Percentiles rank a stretch among this genome's conserved stretches.
phyloP scores from a whole-genome alignment of 2,113 vertebrate genomes.

The Caranx melampygus region DNA sequence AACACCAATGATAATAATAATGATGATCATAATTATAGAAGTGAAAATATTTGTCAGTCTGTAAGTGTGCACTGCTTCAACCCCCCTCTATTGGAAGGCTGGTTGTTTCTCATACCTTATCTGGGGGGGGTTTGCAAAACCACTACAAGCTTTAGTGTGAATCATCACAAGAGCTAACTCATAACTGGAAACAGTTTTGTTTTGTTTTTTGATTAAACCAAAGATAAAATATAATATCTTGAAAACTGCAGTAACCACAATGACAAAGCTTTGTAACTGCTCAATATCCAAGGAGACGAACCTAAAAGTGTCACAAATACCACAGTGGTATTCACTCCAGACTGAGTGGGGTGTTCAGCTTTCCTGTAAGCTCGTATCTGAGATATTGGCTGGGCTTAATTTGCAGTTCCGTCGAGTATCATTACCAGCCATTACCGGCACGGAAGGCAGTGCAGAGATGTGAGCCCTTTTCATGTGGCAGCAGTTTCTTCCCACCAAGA shows the following conservation, averaged over 20 bases:
- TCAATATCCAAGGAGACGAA: not conserved
- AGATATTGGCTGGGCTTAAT: slow-evolving; percentile 45
- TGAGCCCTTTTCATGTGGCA: slow-evolving; percentile 71
- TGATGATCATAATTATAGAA: not conserved
- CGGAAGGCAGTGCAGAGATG: slow-evolving; percentile 20
- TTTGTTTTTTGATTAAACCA: not conserved
- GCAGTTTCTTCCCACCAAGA: slow-evolving; percentile 57
- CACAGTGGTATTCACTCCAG: slow-evolving; percentile 8
- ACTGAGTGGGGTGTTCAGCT: not conserved
- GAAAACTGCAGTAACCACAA: slow-evolving; percentile 40
- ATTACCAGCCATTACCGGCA: slow-evolving; percentile 3
- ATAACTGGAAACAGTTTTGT: not conserved
- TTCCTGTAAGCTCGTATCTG: slow-evolving; percentile 64
- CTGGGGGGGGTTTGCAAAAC: slow-evolving; percentile 18
- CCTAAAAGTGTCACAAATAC: slow-evolving; percentile 27
- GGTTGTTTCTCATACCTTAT: rapidly evolving
- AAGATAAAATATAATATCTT: not conserved
- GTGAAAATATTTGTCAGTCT: not conserved
- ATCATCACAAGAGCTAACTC: not conserved
- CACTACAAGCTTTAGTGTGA: not conserved
- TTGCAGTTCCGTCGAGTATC: slow-evolving; percentile 28
- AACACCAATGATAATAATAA: too few relatives aligned
- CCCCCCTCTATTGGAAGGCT: not conserved
- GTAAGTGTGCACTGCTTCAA: not conserved
- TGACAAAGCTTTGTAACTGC: not conserved